Evolutionary conservation across 2,888 invertebrate species (phyloP).

Genomic region (Labia minor): DNA sequence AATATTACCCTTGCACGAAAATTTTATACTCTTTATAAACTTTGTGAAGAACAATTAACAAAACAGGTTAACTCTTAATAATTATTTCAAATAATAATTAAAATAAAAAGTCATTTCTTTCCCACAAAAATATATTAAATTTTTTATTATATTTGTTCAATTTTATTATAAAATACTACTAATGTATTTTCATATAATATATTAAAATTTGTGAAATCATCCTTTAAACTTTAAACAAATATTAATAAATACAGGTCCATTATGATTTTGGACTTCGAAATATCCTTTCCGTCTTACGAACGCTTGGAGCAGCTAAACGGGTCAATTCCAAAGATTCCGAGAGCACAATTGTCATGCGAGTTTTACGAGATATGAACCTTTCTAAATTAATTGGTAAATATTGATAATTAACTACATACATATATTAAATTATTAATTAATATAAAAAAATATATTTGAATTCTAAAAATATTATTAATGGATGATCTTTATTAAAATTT

Average conservation of each 20-base stretch:
- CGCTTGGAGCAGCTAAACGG: slow-evolving; percentile 83
- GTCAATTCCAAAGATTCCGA: slow-evolving; percentile 86
- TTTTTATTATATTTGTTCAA: not conserved
- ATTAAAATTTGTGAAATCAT: too few relatives aligned
- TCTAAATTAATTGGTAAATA: slow-evolving; percentile 70
- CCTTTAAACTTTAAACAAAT: too few relatives aligned
- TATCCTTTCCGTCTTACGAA: slow-evolving; percentile 85
- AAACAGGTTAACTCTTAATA: slow-evolving; percentile 58
- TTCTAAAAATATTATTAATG: too few relatives aligned
- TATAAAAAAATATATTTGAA: too few relatives aligned
- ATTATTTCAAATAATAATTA: not conserved
- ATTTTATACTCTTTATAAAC: slow-evolving; percentile 90
- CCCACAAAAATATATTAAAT: not conserved
- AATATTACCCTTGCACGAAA: slow-evolving; percentile 90
- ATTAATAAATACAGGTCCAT: too few relatives aligned
- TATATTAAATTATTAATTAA: not conserved
- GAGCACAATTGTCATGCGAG: slow-evolving; percentile 93
- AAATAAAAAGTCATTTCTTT: too few relatives aligned
- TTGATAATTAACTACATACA: not conserved
- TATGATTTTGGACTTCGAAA: slow-evolving; percentile 95
- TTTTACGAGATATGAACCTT: slow-evolving; percentile 91
- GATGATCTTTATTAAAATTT: too few relatives aligned
- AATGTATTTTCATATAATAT: slow-evolving; percentile 9
- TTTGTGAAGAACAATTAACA: slow-evolving; percentile 93
- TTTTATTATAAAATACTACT: slow-evolving; percentile 4